Evolutionary conservation across 2,888 invertebrate genomes (phyloP).

Genomic region (Alloplasta piceator): DNA sequence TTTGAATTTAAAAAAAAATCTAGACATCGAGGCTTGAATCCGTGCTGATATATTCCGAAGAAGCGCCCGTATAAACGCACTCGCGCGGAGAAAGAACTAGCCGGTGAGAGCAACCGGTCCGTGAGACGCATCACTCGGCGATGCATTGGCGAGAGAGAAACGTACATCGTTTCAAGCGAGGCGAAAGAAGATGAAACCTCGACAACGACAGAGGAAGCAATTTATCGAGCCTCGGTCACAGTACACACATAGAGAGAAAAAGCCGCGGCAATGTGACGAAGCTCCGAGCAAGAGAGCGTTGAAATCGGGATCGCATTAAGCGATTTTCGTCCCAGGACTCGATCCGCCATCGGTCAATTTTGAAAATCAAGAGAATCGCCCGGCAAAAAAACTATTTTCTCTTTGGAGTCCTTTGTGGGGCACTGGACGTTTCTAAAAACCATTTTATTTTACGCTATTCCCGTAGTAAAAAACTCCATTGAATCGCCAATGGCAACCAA

Average conservation of each 20-base stretch:
- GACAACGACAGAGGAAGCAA: conserved; percentile 76
- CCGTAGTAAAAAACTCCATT: too few species aligned
- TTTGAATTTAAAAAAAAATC: too few species aligned
- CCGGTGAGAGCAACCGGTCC: conserved; percentile 63
- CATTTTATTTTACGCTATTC: too few species aligned
- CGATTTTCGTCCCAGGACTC: conserved; percentile 1
- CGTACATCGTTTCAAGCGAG: conserved; percentile 64
- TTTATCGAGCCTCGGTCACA: conserved; percentile 75
- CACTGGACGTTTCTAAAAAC: neutral
- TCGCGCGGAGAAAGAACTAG: conserved; percentile 8
- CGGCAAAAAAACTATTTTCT: neutral
- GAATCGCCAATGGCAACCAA: too few species aligned
- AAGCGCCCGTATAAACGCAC: neutral
- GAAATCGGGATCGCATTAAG: conserved; percentile 24
- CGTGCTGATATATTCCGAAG: too few species aligned
- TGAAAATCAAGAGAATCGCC: neutral
- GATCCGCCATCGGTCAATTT: neutral
- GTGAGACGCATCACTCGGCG: conserved; percentile 47
- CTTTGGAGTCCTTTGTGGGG: neutral
- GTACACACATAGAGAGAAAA: conserved; percentile 36
- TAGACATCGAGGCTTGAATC: too few species aligned
- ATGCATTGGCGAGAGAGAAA: conserved; percentile 39
- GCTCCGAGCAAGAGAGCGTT: conserved; percentile 28
- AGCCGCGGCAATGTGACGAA: conserved; percentile 43
- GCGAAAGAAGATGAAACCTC: conserved; percentile 69